Percentiles rank a stretch among this genome's conserved stretches.
Evolutionary conservation across 2,888 invertebrate genomes (phyloP).

Genomic region (Poecilus cupreus): DNA sequence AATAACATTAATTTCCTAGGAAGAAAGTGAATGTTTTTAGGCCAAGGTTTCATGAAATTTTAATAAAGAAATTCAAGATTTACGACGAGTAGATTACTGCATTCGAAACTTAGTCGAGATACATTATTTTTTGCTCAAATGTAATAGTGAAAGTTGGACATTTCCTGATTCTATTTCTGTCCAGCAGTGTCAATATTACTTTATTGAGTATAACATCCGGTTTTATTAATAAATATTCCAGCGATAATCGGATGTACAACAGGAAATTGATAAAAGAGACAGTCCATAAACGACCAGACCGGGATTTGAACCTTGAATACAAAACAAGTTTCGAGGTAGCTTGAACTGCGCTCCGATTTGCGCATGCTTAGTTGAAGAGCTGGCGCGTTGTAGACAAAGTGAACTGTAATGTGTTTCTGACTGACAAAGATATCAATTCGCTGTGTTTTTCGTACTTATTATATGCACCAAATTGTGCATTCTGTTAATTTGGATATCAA

Average conservation of each 20-base stretch:
- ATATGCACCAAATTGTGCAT: constrained; percentile 34
- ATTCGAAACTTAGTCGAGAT: constrained; percentile 5
- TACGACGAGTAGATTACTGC: neutral
- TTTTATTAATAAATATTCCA: constrained; percentile 31
- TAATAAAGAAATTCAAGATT: constrained; percentile 37
- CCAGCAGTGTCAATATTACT: neutral
- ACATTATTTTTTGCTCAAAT: neutral
- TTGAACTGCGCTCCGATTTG: constrained; percentile 23
- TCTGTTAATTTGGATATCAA: neutral
- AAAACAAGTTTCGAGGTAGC: constrained; percentile 50
- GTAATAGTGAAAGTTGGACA: constrained; percentile 32
- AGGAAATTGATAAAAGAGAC: constrained; percentile 43
- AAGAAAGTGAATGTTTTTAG: constrained; percentile 33
- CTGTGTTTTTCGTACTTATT: constrained; percentile 45
- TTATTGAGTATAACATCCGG: constrained; percentile 25
- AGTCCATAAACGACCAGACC: constrained; percentile 53
- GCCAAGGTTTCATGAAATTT: constrained; percentile 43
- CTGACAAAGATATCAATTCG: constrained; percentile 50
- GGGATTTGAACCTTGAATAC: constrained; percentile 61
- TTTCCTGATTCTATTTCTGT: neutral
- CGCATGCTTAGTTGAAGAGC: constrained; percentile 34
- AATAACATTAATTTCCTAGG: neutral
- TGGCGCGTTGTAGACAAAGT: constrained; percentile 54
- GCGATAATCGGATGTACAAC: constrained; percentile 38
- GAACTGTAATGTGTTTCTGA: constrained; percentile 51